Conservation (phyloP, 2,888 invertebrate species). For the Callyntrura guangdongensis region DNA sequence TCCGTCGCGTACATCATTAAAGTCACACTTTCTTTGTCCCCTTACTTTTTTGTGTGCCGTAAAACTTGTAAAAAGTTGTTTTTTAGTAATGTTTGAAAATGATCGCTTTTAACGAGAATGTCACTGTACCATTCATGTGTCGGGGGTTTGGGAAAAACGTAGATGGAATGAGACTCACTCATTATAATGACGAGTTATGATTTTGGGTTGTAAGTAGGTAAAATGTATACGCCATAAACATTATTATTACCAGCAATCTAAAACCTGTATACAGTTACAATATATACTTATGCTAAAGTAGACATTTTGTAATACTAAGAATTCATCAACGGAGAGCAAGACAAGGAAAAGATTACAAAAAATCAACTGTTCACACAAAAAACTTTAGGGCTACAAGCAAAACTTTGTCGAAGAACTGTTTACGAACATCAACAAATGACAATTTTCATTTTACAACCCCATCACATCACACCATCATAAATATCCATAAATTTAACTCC, state of each 20-base stretch:
- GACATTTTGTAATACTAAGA: no score
- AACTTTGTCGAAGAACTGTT: not conserved
- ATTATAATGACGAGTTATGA: no score
- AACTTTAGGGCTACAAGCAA: not conserved
- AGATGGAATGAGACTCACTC: no score
- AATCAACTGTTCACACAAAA: not conserved
- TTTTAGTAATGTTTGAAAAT: not conserved
- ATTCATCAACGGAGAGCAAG: slow-evolving; percentile 9
- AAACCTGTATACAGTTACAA: no score
- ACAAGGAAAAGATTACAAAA: not conserved
- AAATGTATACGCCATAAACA: not conserved
- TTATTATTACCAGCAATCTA: not conserved
- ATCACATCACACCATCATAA: slow-evolving; percentile 26
- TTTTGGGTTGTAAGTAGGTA: not conserved
- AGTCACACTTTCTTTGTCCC: not conserved
- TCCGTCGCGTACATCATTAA: not conserved
- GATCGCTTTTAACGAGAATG: not conserved
- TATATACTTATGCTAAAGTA: no score
- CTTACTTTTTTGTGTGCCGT: not conserved
- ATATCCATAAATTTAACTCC: not conserved
- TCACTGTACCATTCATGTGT: slow-evolving; percentile 37
- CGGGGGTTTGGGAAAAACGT: not conserved
- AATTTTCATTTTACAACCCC: not conserved
- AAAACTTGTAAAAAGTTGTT: not conserved
- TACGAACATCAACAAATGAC: not conserved